A percentile compares a stretch with the other conserved stretches of the same genome.
These are phyloP conservation scores for Elanoides forficatus DNA, from an alignment of 2,113 vertebrate genomes.

Conservation along the genomic window DNA sequence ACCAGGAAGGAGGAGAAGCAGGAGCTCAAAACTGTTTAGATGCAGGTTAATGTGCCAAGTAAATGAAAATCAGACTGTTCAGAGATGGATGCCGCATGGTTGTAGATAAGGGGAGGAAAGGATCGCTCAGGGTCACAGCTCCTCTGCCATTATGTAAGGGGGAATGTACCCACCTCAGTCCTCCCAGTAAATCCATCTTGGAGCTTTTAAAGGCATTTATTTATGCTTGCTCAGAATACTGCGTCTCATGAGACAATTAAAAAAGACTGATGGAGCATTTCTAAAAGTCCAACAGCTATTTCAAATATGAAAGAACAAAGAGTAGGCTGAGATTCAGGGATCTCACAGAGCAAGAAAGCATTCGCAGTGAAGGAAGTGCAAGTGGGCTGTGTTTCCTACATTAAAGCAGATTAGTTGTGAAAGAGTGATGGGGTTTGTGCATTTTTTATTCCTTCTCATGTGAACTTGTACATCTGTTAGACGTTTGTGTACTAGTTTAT, in stretches of 20 bases:
- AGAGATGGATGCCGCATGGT: not conserved
- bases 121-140: not conserved
- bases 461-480: slow-evolving; percentile 53
- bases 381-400: slow-evolving; percentile 1
- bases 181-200: not conserved
- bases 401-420: slow-evolving; percentile 46
- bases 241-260: slow-evolving; percentile 15
- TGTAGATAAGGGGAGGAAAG: not conserved
- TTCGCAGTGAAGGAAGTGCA: not conserved
- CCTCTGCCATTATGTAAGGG: not conserved
- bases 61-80: not conserved
- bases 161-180: not conserved
- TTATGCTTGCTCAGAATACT: slow-evolving; percentile 9
- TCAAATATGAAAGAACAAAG: slow-evolving; percentile 35
- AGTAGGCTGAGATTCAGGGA: not conserved
- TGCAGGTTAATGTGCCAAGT: not conserved
- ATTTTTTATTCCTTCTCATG: slow-evolving; percentile 29
- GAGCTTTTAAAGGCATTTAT: slow-evolving; percentile 4
- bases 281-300: slow-evolving; percentile 13
- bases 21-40: not conserved
- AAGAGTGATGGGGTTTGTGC: not conserved
- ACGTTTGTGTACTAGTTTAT: slow-evolving; percentile 27
- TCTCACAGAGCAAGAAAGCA: slow-evolving; percentile 10
- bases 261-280: not conserved
- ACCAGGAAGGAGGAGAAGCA: not conserved